phyloP scores from a whole-genome alignment of 2,113 vertebrate genomes.

The Coptodon bakossiorum region DNA sequence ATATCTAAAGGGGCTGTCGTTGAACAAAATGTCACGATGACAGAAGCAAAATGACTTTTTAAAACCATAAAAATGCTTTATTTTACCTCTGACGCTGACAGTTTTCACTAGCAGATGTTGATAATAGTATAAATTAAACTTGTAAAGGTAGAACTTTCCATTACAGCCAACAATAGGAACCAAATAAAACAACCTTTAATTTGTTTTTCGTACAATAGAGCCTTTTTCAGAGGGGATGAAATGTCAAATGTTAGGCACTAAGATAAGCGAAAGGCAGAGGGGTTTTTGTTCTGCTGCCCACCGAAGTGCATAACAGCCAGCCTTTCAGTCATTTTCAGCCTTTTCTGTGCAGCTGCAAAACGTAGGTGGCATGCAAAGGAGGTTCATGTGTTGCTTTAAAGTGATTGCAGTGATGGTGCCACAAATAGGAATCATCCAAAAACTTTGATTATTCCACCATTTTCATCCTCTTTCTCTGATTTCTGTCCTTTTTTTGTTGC shows the following conservation, averaged over 20 bases:
- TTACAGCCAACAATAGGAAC: not conserved
- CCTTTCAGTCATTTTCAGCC: not conserved
- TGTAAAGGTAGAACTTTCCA: not conserved
- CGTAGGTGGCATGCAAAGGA: not conserved
- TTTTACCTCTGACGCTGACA: not conserved
- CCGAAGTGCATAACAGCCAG: not conserved
- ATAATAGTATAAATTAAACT: not conserved
- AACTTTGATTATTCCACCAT: not conserved
- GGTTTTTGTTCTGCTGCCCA: not conserved
- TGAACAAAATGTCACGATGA: not conserved
- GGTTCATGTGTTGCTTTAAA: not conserved
- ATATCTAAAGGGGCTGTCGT: not conserved
- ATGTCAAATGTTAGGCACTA: not conserved
- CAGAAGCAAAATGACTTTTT: not conserved
- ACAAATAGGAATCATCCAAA: not conserved
- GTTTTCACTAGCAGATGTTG: not conserved
- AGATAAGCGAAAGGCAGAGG: rapidly evolving
- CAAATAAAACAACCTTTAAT: not conserved
- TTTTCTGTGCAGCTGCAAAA: not conserved
- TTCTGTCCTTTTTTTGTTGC: not conserved
- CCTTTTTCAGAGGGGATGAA: not conserved
- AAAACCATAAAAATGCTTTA: not conserved
- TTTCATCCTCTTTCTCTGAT: not conserved
- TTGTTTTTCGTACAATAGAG: not conserved
- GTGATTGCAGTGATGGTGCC: not conserved